These are phyloP conservation scores for Caenorhabditis macrosperma DNA, from an alignment of 2,888 invertebrate species.

Conservation along the genomic window DNA sequence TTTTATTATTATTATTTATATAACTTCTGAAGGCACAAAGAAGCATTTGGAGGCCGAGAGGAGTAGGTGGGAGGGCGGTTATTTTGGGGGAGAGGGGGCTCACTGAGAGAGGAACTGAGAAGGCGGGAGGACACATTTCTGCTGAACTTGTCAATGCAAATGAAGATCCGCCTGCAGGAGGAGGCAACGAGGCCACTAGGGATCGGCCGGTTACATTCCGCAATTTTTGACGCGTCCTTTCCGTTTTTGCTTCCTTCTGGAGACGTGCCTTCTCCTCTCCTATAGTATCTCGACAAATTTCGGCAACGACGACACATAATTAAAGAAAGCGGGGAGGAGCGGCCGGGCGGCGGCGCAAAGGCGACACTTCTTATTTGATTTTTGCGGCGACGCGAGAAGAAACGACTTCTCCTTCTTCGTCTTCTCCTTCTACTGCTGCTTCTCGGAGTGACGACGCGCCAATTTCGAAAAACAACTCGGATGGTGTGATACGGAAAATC, in stretches of 20 bases:
- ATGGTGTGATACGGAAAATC: not conserved
- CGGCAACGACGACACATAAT: conserved; percentile 50
- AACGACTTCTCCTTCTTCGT: conserved; percentile 5
- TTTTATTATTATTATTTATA: conserved; percentile 43
- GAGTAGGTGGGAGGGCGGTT: conserved; percentile 4
- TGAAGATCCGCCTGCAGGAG: conserved; percentile 18
- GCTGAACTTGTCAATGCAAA: conserved; percentile 49
- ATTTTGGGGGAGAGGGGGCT: not conserved
- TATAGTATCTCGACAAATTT: conserved; percentile 37
- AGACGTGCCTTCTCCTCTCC: conserved; percentile 7
- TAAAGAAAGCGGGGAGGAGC: conserved; percentile 50
- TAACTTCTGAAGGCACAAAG: conserved; percentile 35
- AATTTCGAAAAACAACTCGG: conserved; percentile 7
- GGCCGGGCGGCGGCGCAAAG: conserved; percentile 33
- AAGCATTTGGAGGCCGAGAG: conserved; percentile 5
- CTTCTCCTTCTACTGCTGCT: conserved; percentile 12
- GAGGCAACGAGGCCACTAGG: conserved; percentile 25
- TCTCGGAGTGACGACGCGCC: conserved; percentile 1
- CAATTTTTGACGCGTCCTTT: conserved; percentile 49
- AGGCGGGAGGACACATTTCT: conserved; percentile 23
- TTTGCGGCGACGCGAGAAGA: conserved; percentile 24
- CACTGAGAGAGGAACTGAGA: conserved; percentile 5
- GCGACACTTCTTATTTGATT: conserved; percentile 56
- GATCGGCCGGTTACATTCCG: conserved; percentile 2
- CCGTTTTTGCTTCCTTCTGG: conserved; percentile 25